These are phyloP conservation scores for Dysmachus trigonus DNA, from an alignment of 2,888 invertebrate species.

Conservation along the genomic window DNA sequence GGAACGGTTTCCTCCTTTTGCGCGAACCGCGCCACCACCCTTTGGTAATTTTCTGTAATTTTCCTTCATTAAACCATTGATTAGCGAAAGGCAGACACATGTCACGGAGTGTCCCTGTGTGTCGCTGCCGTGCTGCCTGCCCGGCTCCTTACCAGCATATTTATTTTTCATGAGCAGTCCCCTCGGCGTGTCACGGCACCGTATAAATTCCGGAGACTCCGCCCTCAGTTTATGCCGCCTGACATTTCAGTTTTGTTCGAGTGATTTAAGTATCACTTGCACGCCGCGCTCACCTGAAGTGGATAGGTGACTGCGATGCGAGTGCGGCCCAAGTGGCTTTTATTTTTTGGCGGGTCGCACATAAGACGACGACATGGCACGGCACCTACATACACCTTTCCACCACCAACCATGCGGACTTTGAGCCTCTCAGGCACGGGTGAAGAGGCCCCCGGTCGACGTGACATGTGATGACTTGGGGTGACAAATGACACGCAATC, in stretches of 20 bases:
- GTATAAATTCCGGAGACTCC: slow-evolving; percentile 46
- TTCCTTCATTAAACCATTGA: slow-evolving; percentile 48
- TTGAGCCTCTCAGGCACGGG: background rate
- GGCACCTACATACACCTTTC: background rate
- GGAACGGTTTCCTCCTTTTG: background rate
- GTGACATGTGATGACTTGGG: slow-evolving; percentile 49
- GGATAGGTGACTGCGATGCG: background rate
- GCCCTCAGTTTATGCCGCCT: slow-evolving; percentile 45
- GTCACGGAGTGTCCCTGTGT: slow-evolving; percentile 48
- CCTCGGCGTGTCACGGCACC: background rate
- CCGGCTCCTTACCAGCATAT: slow-evolving; percentile 24
- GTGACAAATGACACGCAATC: slow-evolving; percentile 50
- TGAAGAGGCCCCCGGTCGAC: background rate
- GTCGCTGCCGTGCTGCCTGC: background rate
- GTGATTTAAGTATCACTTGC: slow-evolving; percentile 45
- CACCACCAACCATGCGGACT: background rate
- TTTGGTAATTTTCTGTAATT: slow-evolving; percentile 48
- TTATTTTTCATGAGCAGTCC: slow-evolving; percentile 44
- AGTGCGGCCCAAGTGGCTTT: background rate
- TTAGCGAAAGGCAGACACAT: slow-evolving; percentile 47
- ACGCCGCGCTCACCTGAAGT: slow-evolving; percentile 16
- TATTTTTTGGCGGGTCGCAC: background rate
- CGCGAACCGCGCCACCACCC: slow-evolving; percentile 9
- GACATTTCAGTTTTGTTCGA: slow-evolving; percentile 47
- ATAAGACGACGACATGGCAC: background rate